Evolutionary conservation across 2,113 vertebrate species (phyloP).

Genomic region (Mus pahari): DNA sequence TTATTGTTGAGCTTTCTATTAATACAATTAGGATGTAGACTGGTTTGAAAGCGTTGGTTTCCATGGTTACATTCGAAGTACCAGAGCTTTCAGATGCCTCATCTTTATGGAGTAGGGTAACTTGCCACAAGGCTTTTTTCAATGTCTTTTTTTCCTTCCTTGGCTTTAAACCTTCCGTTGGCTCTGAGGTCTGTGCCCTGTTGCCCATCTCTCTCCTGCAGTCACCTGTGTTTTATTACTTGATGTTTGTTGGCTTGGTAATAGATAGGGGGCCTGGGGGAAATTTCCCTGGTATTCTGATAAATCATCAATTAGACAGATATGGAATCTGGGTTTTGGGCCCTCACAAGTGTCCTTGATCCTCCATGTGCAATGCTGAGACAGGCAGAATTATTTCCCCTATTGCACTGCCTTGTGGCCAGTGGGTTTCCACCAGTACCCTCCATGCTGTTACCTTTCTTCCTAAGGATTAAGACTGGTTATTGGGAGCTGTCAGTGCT

Average conservation of each 20-base stretch:
- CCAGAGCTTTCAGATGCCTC: background rate
- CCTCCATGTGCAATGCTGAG: background rate
- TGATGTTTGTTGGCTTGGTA: conserved; percentile 25
- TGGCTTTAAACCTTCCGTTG: background rate
- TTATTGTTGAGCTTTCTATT: background rate
- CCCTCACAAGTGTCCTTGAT: conserved; percentile 19
- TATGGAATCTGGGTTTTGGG: background rate
- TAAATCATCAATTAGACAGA: background rate
- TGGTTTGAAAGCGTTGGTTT: conserved; percentile 24
- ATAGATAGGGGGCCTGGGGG: background rate
- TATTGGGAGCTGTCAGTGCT: background rate
- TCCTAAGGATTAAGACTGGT: background rate
- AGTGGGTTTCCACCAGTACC: background rate
- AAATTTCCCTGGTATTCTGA: background rate
- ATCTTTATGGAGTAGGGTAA: background rate
- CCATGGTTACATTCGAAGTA: conserved; percentile 21
- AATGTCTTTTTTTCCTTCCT: background rate
- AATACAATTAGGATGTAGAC: conserved; percentile 26
- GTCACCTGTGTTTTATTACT: background rate
- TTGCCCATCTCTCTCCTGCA: background rate
- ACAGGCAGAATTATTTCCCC: conserved; percentile 1
- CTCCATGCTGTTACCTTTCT: background rate
- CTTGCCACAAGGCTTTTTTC: conserved; percentile 25
- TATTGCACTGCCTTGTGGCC: background rate
- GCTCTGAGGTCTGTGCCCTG: background rate